Evolutionary conservation across 2,888 invertebrate genomes (phyloP), one percentile per base, ranked within the genome.

Genomic region (Idaea dimidiata): DNA sequence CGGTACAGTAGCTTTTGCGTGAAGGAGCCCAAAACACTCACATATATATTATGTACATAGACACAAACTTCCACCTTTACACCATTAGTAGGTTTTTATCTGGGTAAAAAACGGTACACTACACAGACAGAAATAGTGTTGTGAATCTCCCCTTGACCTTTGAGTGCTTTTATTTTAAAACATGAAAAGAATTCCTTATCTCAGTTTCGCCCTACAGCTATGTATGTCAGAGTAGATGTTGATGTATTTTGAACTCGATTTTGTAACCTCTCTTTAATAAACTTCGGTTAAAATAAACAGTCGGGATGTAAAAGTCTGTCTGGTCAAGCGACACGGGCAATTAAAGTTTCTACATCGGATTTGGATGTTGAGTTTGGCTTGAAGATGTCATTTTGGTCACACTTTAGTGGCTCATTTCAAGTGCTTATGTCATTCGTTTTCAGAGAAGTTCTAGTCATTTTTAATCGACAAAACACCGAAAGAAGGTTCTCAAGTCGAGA

Each of bases 111-210:
- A 17, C 5, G 24, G 54, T 59, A 24, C 7, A 17, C n/a, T 53
- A 16, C 24, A 57, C 62, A 62, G 54, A 58, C 64, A 54, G 62
- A 68, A 70, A 69, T 68, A 66, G 66, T 61, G 57, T 17, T 54
- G 3, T 53, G n/a, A n/a, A 62, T 55, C 43, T 65, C 61, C 56
- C 71, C 72, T 72, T 73, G 73, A 73, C 73, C 72, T 76, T 72
- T 68, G 69, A 65, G 58, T 76, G 73, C 72, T 72, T 72, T 67
- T 63, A 66, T 60, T 64, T 63, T 60, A 64, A 57, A 64, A 68
- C 61, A 62, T 58, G 61, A 65, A 59, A 69, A 65, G 66, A 58
- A 58, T 63, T 62, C 68, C 62, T 66, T 62, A 66, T 65, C 57
- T 65, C 32, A 62, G 58, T 64, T 61, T 54, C 17, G 54, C 43